Evolutionary conservation across 2,113 vertebrate species (phyloP).

Genomic region (Apistogramma diplotaenia): DNA sequence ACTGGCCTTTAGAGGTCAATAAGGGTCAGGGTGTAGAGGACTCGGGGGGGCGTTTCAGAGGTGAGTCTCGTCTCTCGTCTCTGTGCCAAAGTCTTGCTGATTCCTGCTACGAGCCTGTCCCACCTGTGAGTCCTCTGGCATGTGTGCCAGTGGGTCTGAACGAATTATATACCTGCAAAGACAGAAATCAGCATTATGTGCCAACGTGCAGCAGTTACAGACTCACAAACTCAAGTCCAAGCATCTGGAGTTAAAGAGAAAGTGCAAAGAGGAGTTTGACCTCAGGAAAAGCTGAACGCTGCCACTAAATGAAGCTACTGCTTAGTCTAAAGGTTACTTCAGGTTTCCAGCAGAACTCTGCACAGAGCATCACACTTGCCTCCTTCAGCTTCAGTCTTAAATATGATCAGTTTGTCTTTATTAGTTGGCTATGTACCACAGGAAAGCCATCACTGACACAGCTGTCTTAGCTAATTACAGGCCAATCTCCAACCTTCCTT

Average conservation of each 20-base stretch:
- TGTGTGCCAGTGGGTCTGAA: slow-evolving; percentile 89
- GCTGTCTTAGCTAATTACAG: no score
- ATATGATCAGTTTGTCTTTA: no score
- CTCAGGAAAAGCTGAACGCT: neutral
- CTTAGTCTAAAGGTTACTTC: neutral
- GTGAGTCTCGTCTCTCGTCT: slow-evolving; percentile 87
- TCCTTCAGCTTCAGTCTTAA: no score
- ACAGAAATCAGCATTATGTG: neutral
- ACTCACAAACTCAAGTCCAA: neutral
- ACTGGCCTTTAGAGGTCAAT: slow-evolving; percentile 14
- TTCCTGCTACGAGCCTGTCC: slow-evolving; percentile 72
- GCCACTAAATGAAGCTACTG: neutral
- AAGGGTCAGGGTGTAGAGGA: slow-evolving; percentile 30
- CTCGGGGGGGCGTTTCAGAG: slow-evolving; percentile 62
- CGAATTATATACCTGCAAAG: slow-evolving; percentile 89
- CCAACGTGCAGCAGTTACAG: neutral
- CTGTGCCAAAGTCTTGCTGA: slow-evolving; percentile 80
- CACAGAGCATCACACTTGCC: neutral
- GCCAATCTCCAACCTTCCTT: no score
- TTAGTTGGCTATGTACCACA: no score
- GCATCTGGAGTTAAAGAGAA: no score
- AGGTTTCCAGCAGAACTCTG: neutral
- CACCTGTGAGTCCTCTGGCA: slow-evolving; percentile 79
- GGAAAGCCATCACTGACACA: no score
- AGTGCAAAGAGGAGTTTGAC: no score